phyloP scores from a whole-genome alignment of 2,797 vertebrate species.

The Graptemys geographica region DNA sequence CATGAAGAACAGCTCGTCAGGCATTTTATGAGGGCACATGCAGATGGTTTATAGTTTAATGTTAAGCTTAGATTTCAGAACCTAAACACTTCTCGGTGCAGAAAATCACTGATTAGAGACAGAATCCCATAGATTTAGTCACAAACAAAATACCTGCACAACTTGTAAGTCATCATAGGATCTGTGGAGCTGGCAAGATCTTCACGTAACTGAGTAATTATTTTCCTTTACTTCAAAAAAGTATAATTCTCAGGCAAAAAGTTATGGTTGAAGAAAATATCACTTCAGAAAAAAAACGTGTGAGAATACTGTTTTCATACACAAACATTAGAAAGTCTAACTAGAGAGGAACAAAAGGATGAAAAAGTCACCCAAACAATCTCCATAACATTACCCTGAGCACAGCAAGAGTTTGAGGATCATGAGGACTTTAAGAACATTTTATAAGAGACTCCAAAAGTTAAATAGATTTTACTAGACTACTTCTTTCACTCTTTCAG shows the following conservation, averaged over 20 bases:
- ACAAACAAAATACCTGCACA: background rate
- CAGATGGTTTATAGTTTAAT: background rate
- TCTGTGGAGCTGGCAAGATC: background rate
- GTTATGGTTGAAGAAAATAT: background rate
- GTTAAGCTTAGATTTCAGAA: background rate
- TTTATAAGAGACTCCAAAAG: background rate
- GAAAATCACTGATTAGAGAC: background rate
- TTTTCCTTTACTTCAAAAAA: background rate
- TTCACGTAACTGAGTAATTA: background rate
- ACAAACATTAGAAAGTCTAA: background rate
- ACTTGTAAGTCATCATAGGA: background rate
- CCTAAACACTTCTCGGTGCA: background rate
- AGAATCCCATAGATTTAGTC: background rate
- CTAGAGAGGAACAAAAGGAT: background rate
- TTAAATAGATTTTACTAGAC: background rate
- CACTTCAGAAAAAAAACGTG: background rate
- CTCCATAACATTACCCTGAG: background rate
- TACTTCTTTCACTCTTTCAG: slow-evolving; percentile 36
- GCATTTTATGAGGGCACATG: background rate
- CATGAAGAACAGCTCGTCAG: background rate
- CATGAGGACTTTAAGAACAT: background rate
- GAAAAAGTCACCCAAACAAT: background rate
- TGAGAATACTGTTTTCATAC: background rate
- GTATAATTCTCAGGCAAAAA: background rate
- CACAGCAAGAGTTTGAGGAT: background rate